Base-by-base conservation (phyloP, 2,888 invertebrate genomes). In the Trissolcus japonicus region DNA sequence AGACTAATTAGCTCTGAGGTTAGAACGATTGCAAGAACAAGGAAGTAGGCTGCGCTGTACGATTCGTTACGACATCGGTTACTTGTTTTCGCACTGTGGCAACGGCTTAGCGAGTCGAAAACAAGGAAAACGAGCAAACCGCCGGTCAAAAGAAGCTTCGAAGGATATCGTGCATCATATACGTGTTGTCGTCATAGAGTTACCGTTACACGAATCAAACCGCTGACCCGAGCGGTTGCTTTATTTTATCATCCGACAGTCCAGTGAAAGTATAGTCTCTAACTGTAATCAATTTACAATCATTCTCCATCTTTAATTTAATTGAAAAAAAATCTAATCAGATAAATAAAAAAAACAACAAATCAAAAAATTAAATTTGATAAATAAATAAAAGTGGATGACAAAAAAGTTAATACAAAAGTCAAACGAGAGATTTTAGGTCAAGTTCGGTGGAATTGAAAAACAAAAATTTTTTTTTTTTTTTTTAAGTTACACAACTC, bases 31-130 rank as follows among this genome's bases (percentile, higher is more conserved):
- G 69, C 65, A 76, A 69, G 68, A 73, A 79, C 65, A 66, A 79
- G 76, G 79, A 79, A 76, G 79, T 79, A 74, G 76, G 71, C 66
- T 16, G 72, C 61, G 53, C 63, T n/a, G 55, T 55, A 17, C 68
- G 63, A 77, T 77, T 72, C 67, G 68, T 72, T 77, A 77, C 77
- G 72, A 77, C 77, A 77, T 77, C 77, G 77, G 77, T 68, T 63
- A 65, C 72, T 77, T 56, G 66, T 66, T 66, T 68, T 54, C 65
- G 66, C 66, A 25, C 21, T 54, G 62, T 56, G 51, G 57, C 61
- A 40, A 54, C 53, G 61, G 48, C 65, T 55, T 43, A 43, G 61
- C 62, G 25, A 40, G 66, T 61, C 43, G 66, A 55, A 57, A 74
- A 67, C 73, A 61, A 67, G 57, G 67, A 66, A 73, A 73, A 60